Conservation (phyloP, 1,140 invertebrate genomes). For the Papilio aristodemus region DNA sequence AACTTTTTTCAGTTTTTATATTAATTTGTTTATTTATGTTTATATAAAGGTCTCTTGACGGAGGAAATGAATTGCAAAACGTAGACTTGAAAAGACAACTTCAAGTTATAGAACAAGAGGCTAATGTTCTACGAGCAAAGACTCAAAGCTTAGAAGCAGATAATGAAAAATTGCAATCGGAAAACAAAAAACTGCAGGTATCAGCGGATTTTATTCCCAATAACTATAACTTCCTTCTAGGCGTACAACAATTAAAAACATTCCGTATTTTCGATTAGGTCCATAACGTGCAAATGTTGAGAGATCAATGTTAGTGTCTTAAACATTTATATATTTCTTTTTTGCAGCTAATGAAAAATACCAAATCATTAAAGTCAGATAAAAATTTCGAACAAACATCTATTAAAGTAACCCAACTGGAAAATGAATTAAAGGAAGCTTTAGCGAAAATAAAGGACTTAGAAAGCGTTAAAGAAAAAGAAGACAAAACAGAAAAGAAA, state of each 20-base stretch:
- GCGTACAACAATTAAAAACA: too few relatives aligned
- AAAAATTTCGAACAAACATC: conserved; percentile 80
- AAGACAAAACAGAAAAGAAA: conserved; percentile 80
- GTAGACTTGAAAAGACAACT: conserved; percentile 87
- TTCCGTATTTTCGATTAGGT: too few relatives aligned
- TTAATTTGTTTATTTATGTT: conserved; percentile 13
- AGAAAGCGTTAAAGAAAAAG: conserved; percentile 73
- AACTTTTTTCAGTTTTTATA: conserved; percentile 15
- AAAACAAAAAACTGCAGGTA: conserved; percentile 85
- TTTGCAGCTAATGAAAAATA: conserved; percentile 76
- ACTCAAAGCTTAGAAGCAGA: conserved; percentile 85
- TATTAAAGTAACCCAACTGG: conserved; percentile 83
- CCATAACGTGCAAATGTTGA: too few relatives aligned
- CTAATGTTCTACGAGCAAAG: conserved; percentile 83
- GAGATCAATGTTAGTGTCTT: too few relatives aligned
- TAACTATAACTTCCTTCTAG: too few relatives aligned
- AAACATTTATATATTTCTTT: neutral
- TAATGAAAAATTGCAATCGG: conserved; percentile 86
- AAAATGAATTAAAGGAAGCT: conserved; percentile 84
- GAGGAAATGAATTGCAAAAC: conserved; percentile 81
- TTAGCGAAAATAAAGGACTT: conserved; percentile 83
- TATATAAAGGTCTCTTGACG: conserved; percentile 81
- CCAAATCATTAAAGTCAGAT: conserved; percentile 78
- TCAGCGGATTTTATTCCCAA: neutral
- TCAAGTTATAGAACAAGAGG: conserved; percentile 88